Conservation (phyloP, 2,113 vertebrate species). For the Psittacus erithacus region DNA sequence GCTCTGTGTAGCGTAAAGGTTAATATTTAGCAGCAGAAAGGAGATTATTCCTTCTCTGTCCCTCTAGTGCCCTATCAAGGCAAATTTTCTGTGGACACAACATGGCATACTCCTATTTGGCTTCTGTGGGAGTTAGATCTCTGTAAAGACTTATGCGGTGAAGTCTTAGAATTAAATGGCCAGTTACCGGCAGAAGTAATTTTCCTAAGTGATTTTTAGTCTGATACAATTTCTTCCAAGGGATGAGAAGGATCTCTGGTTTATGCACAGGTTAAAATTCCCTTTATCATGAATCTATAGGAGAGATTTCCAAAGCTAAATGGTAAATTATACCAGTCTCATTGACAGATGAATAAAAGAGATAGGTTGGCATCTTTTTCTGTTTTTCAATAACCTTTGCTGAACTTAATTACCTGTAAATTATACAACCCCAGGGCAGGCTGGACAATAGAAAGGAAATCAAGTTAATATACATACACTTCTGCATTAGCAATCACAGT, state of each 20-base stretch:
- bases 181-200: not conserved
- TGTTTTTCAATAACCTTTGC: not conserved
- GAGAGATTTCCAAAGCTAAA: not conserved
- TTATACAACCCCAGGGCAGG: not conserved
- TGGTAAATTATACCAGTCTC: not conserved
- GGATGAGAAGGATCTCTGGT: not conserved
- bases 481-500: not conserved
- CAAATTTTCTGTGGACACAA: not conserved
- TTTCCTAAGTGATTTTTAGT: not conserved
- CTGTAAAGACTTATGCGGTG: not conserved
- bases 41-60: not conserved
- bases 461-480: not conserved
- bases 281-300: not conserved
- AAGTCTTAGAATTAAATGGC: not conserved
- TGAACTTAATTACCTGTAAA: constrained; percentile 34
- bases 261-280: not conserved
- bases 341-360: constrained; percentile 11
- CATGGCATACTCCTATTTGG: not conserved
- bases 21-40: not conserved
- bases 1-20: not conserved
- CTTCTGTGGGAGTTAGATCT: not conserved
- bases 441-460: constrained; percentile 25
- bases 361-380: not conserved
- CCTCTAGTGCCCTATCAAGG: not conserved
- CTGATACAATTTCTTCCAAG: not conserved